These are phyloP conservation scores for Arge pagana DNA, from an alignment of 2,888 invertebrate genomes.

Conservation along the genomic window DNA sequence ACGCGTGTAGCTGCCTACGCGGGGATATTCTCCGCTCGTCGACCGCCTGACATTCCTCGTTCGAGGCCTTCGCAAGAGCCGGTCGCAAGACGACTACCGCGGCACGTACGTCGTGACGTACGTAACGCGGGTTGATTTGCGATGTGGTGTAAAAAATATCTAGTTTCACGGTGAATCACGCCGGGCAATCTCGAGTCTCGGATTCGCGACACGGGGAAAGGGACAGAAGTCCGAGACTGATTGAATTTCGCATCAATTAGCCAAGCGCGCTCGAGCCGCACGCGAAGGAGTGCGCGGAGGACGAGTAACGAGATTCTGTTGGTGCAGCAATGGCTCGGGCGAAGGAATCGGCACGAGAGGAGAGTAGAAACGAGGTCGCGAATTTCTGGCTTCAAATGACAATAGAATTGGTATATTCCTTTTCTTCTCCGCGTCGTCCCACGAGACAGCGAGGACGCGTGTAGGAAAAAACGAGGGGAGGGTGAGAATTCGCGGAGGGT, in stretches of 20 bases:
- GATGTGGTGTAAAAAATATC: constrained; percentile 4
- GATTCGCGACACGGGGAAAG: constrained; percentile 6
- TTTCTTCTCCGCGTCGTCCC: no score
- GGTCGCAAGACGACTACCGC: no score
- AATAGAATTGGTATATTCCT: constrained; percentile 12
- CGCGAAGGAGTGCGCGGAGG: constrained; percentile 34
- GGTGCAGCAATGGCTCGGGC: no score
- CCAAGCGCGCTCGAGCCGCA: constrained; percentile 48
- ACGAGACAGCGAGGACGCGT: no score
- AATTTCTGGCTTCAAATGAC: not conserved
- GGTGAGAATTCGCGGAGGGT: no score
- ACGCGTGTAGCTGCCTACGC: no score
- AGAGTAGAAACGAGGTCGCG: not conserved
- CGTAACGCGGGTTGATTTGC: no score
- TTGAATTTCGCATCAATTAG: constrained; percentile 53
- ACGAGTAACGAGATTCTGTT: not conserved
- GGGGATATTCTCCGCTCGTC: no score
- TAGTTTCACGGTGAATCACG: constrained; percentile 14
- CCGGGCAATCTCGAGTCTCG: not conserved
- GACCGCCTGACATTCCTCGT: no score
- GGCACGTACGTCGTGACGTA: no score
- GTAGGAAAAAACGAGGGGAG: no score
- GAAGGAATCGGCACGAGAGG: not conserved
- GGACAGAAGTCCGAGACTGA: constrained; percentile 44
- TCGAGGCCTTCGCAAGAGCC: no score